Conservation (phyloP, 2,888 invertebrate species). For the Thumatha senex region DNA sequence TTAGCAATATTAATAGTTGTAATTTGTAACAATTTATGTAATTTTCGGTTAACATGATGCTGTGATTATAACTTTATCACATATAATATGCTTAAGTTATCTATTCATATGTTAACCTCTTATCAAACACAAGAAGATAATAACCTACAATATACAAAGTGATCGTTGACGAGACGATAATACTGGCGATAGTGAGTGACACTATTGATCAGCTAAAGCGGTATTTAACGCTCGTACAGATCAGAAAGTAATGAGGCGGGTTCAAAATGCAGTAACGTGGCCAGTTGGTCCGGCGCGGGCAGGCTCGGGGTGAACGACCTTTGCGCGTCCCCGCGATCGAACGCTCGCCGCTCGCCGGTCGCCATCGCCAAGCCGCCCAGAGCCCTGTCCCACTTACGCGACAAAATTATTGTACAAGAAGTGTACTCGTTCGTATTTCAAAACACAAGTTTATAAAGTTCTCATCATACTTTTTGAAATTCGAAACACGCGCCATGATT, state of each 20-base stretch:
- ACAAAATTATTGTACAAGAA: slow-evolving; percentile 46
- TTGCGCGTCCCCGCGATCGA: slow-evolving; percentile 74
- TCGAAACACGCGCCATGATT: background rate
- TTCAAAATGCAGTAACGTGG: slow-evolving; percentile 53
- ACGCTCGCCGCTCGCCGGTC: slow-evolving; percentile 46
- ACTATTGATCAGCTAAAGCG: slow-evolving; percentile 40
- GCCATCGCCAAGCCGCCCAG: slow-evolving; percentile 38
- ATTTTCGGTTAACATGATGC: too few relatives aligned
- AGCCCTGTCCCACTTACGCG: slow-evolving; percentile 47
- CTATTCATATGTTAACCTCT: slow-evolving; percentile 16
- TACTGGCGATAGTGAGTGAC: slow-evolving; percentile 27
- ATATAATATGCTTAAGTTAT: background rate
- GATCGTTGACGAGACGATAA: slow-evolving; percentile 23
- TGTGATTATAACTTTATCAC: too few relatives aligned
- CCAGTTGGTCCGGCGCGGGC: slow-evolving; percentile 47
- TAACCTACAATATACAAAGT: slow-evolving; percentile 15
- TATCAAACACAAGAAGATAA: slow-evolving; percentile 13
- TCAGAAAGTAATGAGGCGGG: slow-evolving; percentile 48
- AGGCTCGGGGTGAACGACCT: slow-evolving; percentile 71
- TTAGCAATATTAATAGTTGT: too few relatives aligned
- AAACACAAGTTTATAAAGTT: background rate
- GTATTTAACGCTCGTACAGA: slow-evolving; percentile 27
- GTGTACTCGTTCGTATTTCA: background rate
- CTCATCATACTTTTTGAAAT: too few relatives aligned
- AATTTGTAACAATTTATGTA: too few relatives aligned